Conservation (phyloP, 2,113 vertebrate genomes). For the Petrocephalus zakoni region DNA sequence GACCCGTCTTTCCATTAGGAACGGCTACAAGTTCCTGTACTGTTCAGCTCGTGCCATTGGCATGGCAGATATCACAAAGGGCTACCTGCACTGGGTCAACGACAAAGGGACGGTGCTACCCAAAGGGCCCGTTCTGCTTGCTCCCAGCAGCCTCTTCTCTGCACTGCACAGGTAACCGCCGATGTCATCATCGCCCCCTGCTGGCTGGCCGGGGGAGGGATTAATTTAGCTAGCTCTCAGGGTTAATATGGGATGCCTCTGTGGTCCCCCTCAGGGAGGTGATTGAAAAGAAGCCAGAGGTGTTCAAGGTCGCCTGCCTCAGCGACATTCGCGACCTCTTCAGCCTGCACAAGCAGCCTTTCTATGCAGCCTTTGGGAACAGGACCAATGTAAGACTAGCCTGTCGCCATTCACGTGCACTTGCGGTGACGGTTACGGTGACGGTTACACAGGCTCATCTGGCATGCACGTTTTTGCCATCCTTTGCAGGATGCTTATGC, state of each 20-base stretch:
- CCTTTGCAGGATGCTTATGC: conserved; percentile 65
- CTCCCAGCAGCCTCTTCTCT: conserved; percentile 90
- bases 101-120: conserved; percentile 80
- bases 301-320: conserved; percentile 87
- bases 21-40: conserved; percentile 93
- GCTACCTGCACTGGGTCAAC: conserved; percentile 81
- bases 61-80: conserved; percentile 85
- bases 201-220: not conserved
- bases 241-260: not conserved
- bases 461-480: not conserved
- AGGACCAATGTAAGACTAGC: conserved; percentile 67
- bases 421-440: not conserved
- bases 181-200: not conserved
- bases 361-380: conserved; percentile 90
- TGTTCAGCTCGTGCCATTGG: conserved; percentile 90
- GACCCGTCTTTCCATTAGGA: conserved; percentile 56
- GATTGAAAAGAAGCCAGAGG: conserved; percentile 89
- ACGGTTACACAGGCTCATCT: not conserved
- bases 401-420: not conserved
- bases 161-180: conserved; percentile 79
- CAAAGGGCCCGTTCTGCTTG: conserved; percentile 80
- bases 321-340: conserved; percentile 82
- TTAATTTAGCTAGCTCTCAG: not conserved
- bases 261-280: conserved; percentile 69
- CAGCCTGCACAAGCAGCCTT: conserved; percentile 60